Evolutionary conservation across 2,797 vertebrate genomes (phyloP).

Genomic region (Meda fulgida): DNA sequence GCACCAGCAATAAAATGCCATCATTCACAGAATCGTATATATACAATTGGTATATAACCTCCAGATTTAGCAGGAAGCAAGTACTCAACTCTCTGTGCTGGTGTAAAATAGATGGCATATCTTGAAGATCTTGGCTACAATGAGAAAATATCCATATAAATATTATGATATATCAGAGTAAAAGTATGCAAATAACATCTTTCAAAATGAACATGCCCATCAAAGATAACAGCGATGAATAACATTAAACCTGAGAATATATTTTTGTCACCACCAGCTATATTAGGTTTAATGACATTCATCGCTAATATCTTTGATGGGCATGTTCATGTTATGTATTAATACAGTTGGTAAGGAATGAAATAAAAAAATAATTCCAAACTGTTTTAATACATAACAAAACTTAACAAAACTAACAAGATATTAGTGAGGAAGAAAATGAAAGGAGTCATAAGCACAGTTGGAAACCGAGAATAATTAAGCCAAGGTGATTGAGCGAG

Average conservation of each 20-base stretch:
- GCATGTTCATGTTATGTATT: background rate
- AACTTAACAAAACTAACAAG: background rate
- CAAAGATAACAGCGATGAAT: background rate
- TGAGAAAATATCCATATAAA: background rate
- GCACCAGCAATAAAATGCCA: background rate
- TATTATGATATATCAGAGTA: background rate
- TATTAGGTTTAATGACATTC: no score
- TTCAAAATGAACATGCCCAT: background rate
- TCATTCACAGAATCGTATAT: background rate
- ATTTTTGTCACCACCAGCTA: no score
- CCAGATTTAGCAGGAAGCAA: background rate
- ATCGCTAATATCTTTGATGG: no score
- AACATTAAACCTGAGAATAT: background rate
- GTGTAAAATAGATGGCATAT: background rate
- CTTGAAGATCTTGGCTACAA: background rate
- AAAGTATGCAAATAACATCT: background rate
- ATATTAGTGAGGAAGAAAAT: constrained; percentile 1
- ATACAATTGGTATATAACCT: background rate
- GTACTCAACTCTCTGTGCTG: background rate
- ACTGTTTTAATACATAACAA: background rate
- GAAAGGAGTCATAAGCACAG: background rate
- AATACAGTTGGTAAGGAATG: background rate
- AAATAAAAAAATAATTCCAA: background rate
- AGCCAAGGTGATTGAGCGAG: background rate
- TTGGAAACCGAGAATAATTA: background rate